Evolutionary conservation across 2,113 vertebrate species (phyloP).

Genomic region (Eupsittula cactorum): DNA sequence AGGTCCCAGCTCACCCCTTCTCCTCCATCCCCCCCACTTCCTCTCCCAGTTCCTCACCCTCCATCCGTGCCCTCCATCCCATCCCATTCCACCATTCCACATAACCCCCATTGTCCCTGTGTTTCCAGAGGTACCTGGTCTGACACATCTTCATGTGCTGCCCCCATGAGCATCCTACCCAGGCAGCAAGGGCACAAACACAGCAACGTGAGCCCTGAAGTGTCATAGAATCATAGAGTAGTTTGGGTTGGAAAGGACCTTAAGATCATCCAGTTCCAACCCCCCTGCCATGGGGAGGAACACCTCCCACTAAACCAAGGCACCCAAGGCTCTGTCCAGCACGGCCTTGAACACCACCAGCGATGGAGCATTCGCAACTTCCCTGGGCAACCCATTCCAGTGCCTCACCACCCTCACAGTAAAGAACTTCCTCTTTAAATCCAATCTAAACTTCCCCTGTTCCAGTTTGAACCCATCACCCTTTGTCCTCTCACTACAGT

Average conservation of each 20-base stretch:
- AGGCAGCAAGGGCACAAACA: not conserved
- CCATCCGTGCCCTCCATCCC: not conserved
- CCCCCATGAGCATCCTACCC: not conserved
- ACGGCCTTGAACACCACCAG: not conserved
- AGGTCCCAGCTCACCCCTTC: conserved; percentile 60
- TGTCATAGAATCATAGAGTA: not conserved
- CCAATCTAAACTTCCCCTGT: not conserved
- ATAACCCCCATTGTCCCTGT: not conserved
- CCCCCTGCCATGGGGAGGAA: not conserved
- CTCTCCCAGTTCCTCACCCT: conserved; percentile 21
- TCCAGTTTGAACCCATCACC: not conserved
- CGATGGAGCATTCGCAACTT: not conserved
- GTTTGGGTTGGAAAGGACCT: not conserved
- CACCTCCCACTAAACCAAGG: not conserved
- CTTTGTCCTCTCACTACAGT: not conserved
- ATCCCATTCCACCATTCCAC: not conserved
- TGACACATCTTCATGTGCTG: not conserved
- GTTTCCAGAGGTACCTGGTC: not conserved
- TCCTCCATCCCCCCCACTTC: conserved; percentile 60
- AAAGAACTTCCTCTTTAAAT: not conserved
- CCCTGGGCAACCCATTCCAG: not conserved
- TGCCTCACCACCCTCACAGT: not conserved
- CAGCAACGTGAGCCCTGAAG: not conserved
- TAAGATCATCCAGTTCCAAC: not conserved
- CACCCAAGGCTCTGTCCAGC: not conserved